Evolutionary conservation across 1,140 invertebrate genomes (phyloP).

Genomic region (Radopholus similis): DNA sequence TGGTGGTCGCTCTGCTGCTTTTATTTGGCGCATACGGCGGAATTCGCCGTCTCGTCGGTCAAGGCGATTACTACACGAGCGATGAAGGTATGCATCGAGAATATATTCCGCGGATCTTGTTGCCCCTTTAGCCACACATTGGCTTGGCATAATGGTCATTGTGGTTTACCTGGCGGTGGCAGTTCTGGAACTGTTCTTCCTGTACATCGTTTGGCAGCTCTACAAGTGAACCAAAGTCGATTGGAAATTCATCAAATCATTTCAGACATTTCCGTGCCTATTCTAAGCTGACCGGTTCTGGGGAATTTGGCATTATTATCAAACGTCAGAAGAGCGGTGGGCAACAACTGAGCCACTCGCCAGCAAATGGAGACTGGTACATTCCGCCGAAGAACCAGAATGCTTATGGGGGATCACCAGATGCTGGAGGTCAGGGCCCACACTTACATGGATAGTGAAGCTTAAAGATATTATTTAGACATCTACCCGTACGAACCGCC

Average conservation of each 20-base stretch:
- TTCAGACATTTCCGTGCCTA: slow-evolving; percentile 9
- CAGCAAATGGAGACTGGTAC: slow-evolving; percentile 25
- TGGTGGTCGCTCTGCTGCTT: slow-evolving; percentile 52
- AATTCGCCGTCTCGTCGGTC: slow-evolving; percentile 52
- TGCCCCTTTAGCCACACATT: slow-evolving; percentile 46
- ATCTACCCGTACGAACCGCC: slow-evolving; percentile 49
- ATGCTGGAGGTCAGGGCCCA: slow-evolving; percentile 33
- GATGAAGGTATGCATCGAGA: slow-evolving; percentile 48
- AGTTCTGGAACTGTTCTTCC: slow-evolving; percentile 56
- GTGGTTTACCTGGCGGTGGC: slow-evolving; percentile 56
- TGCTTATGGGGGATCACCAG: slow-evolving; percentile 49
- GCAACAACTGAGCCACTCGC: neutral
- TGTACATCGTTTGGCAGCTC: slow-evolving; percentile 57
- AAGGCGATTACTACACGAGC: slow-evolving; percentile 58
- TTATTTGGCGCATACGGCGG: slow-evolving; percentile 54
- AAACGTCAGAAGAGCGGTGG: slow-evolving; percentile 2
- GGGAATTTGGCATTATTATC: slow-evolving; percentile 12
- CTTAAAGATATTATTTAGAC: slow-evolving; percentile 21
- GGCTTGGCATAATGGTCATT: slow-evolving; percentile 54
- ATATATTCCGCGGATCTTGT: neutral
- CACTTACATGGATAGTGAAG: neutral
- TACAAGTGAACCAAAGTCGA: slow-evolving; percentile 41
- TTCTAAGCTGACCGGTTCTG: slow-evolving; percentile 5
- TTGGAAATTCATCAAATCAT: slow-evolving; percentile 2
- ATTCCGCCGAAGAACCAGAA: slow-evolving; percentile 43